phyloP scores from a whole-genome alignment of 2,888 invertebrate genomes.

The Gastracanthus pulcherrimus region DNA sequence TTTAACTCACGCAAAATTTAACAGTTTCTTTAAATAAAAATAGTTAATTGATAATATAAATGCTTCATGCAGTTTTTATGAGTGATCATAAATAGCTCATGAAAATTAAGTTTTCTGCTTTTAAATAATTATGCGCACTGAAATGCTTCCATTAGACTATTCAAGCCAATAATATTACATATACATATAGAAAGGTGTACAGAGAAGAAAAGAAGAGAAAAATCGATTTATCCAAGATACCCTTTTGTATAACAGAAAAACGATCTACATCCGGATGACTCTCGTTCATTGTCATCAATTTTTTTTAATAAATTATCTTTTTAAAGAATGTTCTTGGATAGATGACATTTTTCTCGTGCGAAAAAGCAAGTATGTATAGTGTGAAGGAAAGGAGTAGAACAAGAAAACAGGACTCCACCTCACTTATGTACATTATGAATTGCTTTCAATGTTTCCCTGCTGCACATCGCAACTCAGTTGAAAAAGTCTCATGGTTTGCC shows the following conservation, averaged over 20 bases:
- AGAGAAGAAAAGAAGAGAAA: background rate
- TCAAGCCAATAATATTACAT: background rate
- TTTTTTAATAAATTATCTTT: slow-evolving; percentile 44
- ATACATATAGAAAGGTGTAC: background rate
- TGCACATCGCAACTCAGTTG: no score
- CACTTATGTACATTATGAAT: no score
- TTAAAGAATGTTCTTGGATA: slow-evolving; percentile 1
- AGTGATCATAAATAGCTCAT: slow-evolving; percentile 28
- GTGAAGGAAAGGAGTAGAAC: no score
- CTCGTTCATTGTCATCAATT: background rate
- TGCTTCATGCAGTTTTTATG: slow-evolving; percentile 18
- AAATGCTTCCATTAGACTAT: background rate
- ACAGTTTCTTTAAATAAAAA: slow-evolving; percentile 34
- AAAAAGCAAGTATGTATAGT: no score
- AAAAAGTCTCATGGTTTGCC: no score
- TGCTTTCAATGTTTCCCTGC: no score
- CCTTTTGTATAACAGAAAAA: background rate
- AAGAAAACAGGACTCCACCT: no score
- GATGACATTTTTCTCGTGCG: slow-evolving; percentile 17
- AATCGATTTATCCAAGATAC: slow-evolving; percentile 7
- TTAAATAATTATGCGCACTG: slow-evolving; percentile 5
- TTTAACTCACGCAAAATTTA: slow-evolving; percentile 9
- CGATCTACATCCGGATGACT: background rate
- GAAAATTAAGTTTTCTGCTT: slow-evolving; percentile 13
- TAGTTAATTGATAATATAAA: slow-evolving; percentile 6